phyloP scores from a whole-genome alignment of 1,140 invertebrate species.

The Scaptomyza pallida region DNA sequence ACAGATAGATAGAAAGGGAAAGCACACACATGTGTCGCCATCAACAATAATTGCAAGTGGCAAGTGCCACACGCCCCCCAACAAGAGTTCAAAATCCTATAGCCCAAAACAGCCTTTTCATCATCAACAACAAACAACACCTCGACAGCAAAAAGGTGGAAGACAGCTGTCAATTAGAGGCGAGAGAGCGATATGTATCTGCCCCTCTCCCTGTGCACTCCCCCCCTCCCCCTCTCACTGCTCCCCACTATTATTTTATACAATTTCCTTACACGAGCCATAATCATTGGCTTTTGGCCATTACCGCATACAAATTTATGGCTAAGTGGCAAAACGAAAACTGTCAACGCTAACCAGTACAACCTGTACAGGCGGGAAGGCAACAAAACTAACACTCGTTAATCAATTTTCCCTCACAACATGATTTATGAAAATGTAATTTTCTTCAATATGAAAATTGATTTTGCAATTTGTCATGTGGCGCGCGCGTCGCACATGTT shows the following conservation, averaged over 20 bases:
- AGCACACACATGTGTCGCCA: constrained; percentile 44
- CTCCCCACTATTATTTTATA: constrained; percentile 53
- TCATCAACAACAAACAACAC: constrained; percentile 9
- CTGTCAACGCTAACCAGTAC: constrained; percentile 52
- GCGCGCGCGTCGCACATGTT: background rate
- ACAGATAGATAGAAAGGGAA: constrained; percentile 58
- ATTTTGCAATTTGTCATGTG: constrained; percentile 5
- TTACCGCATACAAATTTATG: constrained; percentile 36
- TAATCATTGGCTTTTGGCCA: constrained; percentile 27
- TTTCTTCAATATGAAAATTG: constrained; percentile 31
- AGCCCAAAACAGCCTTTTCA: constrained; percentile 14
- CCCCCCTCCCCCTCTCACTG: background rate
- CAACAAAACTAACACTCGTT: background rate
- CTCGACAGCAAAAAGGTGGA: background rate
- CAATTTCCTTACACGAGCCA: constrained; percentile 72
- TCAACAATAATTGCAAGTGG: constrained; percentile 42
- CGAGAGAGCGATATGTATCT: constrained; percentile 28
- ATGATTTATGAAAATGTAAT: constrained; percentile 22
- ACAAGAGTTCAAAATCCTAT: constrained; percentile 23
- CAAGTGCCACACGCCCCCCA: constrained; percentile 34
- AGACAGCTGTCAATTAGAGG: constrained; percentile 37
- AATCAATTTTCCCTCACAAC: constrained; percentile 32
- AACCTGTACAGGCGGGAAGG: constrained; percentile 29
- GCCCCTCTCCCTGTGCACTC: background rate
- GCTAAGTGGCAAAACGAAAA: constrained; percentile 38